These are phyloP conservation scores for Ibycter americanus DNA, from an alignment of 2,797 vertebrate species.

Conservation along the genomic window DNA sequence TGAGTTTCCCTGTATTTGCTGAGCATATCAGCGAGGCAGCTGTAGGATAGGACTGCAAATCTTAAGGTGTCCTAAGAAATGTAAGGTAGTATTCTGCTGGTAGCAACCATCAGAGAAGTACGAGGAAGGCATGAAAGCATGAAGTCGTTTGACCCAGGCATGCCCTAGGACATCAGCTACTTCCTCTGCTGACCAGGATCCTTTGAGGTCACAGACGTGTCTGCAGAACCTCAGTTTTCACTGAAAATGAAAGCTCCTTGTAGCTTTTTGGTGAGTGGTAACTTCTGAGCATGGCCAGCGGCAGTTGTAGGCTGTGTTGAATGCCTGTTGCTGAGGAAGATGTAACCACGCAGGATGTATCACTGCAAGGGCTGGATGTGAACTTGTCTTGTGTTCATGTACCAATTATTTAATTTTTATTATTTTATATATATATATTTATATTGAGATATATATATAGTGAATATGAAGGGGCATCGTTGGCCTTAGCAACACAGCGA, in stretches of 20 bases:
- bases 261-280: neutral
- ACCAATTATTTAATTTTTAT: neutral
- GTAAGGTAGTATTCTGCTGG: neutral
- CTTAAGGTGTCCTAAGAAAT: neutral
- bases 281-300: neutral
- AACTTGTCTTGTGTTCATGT: neutral
- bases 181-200: neutral
- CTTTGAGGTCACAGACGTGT: neutral
- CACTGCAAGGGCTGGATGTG: neutral
- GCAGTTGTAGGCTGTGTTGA: neutral
- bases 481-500: neutral
- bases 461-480: neutral
- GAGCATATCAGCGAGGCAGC: neutral
- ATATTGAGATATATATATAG: too few relatives aligned
- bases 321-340: neutral
- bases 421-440: too few relatives aligned
- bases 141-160: neutral
- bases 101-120: neutral
- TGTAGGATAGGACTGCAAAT: neutral
- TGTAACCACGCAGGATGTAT: fast-evolving
- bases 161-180: neutral
- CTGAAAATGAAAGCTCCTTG: neutral
- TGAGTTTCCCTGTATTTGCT: neutral
- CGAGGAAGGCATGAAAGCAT: neutral
- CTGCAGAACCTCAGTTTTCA: neutral